Evolutionary conservation across 1,140 invertebrate species (phyloP).

Genomic region (Eumaeus atala): DNA sequence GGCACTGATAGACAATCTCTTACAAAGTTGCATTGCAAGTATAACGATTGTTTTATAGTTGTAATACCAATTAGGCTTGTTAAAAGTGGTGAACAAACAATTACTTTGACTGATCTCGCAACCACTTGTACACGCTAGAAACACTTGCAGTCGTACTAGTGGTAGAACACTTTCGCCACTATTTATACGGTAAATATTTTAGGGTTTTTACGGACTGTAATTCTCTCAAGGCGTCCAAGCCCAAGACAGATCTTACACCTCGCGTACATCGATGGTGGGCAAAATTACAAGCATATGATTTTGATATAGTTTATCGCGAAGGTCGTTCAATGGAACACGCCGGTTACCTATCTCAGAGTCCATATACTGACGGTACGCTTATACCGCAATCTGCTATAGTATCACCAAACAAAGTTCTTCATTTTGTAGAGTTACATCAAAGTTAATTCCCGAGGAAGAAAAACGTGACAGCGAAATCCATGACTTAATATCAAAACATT

Average conservation of each 20-base stretch:
- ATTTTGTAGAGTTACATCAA: conserved; percentile 13
- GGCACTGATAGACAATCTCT: no score
- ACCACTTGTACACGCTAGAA: conserved; percentile 44
- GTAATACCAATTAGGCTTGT: no score
- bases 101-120: no score
- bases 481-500: conserved; percentile 12
- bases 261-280: conserved; percentile 43
- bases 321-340: conserved; percentile 6
- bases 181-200: conserved; percentile 39
- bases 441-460: conserved; percentile 14
- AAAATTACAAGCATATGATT: conserved; percentile 14
- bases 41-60: no score
- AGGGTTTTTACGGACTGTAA: conserved; percentile 37
- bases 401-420: conserved; percentile 9
- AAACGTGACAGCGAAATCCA: conserved; percentile 15
- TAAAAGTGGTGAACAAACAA: no score
- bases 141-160: conserved; percentile 39
- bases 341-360: conserved; percentile 15
- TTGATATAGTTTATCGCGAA: conserved; percentile 8
- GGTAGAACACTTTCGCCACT: conserved; percentile 44
- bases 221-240: conserved; percentile 22
- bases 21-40: no score
- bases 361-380: neutral
- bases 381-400: neutral
- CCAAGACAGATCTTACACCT: conserved; percentile 33